A percentile compares a stretch with the other conserved stretches of the same genome.
Evolutionary conservation across 1,140 invertebrate species (phyloP).

Genomic region (Formica selysi): DNA sequence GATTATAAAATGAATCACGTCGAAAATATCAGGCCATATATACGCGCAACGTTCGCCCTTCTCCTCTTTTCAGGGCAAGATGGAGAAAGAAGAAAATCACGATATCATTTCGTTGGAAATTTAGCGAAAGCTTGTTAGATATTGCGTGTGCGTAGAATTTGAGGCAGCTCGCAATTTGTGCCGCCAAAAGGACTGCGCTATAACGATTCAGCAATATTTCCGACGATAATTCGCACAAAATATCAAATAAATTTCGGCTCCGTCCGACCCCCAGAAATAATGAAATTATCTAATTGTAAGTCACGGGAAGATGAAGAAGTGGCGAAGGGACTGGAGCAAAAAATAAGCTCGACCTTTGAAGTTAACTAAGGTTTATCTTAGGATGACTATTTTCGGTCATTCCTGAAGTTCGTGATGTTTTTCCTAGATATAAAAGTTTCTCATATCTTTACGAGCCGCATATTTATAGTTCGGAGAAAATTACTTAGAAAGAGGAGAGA

Average conservation of each 20-base stretch:
- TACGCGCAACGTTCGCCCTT: not conserved
- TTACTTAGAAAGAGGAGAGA: not conserved
- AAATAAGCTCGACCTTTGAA: not conserved
- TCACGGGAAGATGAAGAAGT: not conserved
- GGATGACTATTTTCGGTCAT: not conserved
- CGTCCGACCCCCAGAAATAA: conserved; percentile 48
- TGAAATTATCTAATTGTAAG: conserved; percentile 9
- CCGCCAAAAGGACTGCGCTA: conserved; percentile 14
- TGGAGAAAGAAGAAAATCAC: not conserved
- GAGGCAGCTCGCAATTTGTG: not conserved
- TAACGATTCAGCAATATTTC: conserved; percentile 6
- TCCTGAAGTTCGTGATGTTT: not conserved
- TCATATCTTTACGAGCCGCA: not conserved
- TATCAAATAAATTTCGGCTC: conserved; percentile 56
- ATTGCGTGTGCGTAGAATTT: conserved; percentile 9
- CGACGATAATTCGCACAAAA: conserved; percentile 15
- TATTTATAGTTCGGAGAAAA: not conserved
- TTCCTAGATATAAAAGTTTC: not conserved
- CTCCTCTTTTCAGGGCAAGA: conserved; percentile 19
- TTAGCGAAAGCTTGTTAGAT: conserved; percentile 17
- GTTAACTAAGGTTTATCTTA: conserved; percentile 11
- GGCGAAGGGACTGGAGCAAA: not conserved
- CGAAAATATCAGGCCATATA: not conserved
- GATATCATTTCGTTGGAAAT: conserved; percentile 3
- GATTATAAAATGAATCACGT: not conserved